Evolutionary conservation across 2,888 invertebrate genomes (phyloP).

Genomic region (Lottia gigantea): DNA sequence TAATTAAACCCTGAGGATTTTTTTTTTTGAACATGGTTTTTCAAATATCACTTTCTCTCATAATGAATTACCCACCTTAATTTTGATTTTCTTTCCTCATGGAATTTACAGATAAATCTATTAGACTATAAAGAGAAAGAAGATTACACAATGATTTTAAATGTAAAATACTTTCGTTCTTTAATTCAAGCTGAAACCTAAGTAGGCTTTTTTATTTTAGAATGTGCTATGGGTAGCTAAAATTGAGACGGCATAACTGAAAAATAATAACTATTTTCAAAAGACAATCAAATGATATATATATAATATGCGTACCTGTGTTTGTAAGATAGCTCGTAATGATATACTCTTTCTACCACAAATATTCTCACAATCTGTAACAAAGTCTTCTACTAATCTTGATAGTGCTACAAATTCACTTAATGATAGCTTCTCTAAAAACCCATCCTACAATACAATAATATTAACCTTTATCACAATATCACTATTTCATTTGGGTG

Average conservation of each 20-base stretch:
- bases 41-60: neutral
- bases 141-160: neutral
- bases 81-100: constrained; percentile 87
- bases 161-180: too few species aligned
- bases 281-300: too few species aligned
- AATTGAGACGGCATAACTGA: too few species aligned
- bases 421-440: constrained; percentile 78
- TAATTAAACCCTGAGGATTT: too few species aligned
- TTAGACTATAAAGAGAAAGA: constrained; percentile 78
- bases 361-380: constrained; percentile 78
- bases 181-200: too few species aligned
- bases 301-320: constrained; percentile 63
- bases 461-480: too few species aligned
- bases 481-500: too few species aligned
- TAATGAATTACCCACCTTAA: constrained; percentile 71
- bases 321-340: constrained; percentile 83
- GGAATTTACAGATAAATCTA: constrained; percentile 90
- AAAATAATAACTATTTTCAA: too few species aligned
- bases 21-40: too few species aligned
- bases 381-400: constrained; percentile 82
- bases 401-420: constrained; percentile 82
- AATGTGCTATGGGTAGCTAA: too few species aligned
- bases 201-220: too few species aligned
- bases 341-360: constrained; percentile 75
- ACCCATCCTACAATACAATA: constrained; percentile 69